These are phyloP conservation scores for Acanthosepion esculentum DNA, from an alignment of 2,888 invertebrate genomes.

Conservation along the genomic window DNA sequence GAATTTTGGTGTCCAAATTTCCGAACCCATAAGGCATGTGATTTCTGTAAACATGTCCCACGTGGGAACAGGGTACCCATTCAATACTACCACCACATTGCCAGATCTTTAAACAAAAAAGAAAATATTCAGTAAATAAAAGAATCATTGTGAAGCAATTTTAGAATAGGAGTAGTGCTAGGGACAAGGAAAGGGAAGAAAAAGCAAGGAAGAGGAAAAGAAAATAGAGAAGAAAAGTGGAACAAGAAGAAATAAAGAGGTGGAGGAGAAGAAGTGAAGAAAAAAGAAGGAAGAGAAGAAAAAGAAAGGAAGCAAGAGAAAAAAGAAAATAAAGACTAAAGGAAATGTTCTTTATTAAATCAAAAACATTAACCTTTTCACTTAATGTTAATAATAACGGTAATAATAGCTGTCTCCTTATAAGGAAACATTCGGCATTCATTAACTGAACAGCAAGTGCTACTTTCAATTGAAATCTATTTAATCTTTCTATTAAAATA, in stretches of 20 bases:
- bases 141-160: neutral
- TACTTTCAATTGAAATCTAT: too few species aligned
- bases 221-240: neutral
- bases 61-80: conserved; percentile 98
- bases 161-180: neutral
- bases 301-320: neutral
- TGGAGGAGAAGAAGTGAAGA: neutral
- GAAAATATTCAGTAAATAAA: neutral
- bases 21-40: conserved; percentile 99
- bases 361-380: too few species aligned
- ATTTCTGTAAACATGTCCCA: conserved; percentile 96
- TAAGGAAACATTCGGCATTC: too few species aligned
- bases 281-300: neutral
- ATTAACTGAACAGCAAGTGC: too few species aligned
- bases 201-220: neutral
- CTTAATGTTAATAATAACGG: too few species aligned
- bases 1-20: conserved; percentile 77
- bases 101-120: conserved; percentile 83
- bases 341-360: too few species aligned
- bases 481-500: too few species aligned
- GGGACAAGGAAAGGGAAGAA: neutral
- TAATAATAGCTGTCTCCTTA: too few species aligned
- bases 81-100: conserved; percentile 97
- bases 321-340: neutral
- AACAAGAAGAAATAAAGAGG: neutral